phyloP scores from a whole-genome alignment of 2,797 vertebrate species.

The Sorex maritimensis region DNA sequence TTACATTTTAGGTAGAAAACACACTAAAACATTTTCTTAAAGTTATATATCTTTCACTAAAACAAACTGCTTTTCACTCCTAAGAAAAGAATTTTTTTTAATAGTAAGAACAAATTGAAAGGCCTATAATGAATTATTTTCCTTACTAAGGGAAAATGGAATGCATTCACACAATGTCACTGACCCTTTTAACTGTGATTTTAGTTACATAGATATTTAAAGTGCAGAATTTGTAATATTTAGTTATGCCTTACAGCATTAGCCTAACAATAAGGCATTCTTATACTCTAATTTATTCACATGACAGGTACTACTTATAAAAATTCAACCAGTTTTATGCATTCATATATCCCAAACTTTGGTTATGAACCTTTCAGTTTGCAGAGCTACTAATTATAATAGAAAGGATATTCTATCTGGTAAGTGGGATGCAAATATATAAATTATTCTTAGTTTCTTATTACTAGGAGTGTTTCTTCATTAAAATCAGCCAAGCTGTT shows the following conservation, averaged over 20 bases:
- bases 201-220: conserved; percentile 26
- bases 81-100: conserved; percentile 57
- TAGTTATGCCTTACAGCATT: conserved; percentile 22
- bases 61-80: conserved; percentile 53
- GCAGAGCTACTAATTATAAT: conserved; percentile 23
- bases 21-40: conserved; percentile 39
- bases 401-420: neutral
- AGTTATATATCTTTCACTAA: conserved; percentile 36
- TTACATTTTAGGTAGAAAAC: conserved; percentile 73
- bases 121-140: neutral
- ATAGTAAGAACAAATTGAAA: conserved; percentile 25
- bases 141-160: neutral
- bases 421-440: neutral
- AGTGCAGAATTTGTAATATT: conserved; percentile 60
- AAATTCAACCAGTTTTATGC: neutral
- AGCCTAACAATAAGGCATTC: conserved; percentile 7
- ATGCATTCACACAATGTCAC: neutral
- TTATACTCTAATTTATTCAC: conserved; percentile 9
- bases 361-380: neutral
- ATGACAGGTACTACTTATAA: neutral
- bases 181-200: conserved; percentile 17
- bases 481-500: neutral
- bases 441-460: conserved; percentile 28
- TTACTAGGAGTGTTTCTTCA: neutral
- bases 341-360: conserved; percentile 26